These are phyloP conservation scores for Falco novaeseelandiae DNA, from an alignment of 2,797 vertebrate species.

Conservation along the genomic window DNA sequence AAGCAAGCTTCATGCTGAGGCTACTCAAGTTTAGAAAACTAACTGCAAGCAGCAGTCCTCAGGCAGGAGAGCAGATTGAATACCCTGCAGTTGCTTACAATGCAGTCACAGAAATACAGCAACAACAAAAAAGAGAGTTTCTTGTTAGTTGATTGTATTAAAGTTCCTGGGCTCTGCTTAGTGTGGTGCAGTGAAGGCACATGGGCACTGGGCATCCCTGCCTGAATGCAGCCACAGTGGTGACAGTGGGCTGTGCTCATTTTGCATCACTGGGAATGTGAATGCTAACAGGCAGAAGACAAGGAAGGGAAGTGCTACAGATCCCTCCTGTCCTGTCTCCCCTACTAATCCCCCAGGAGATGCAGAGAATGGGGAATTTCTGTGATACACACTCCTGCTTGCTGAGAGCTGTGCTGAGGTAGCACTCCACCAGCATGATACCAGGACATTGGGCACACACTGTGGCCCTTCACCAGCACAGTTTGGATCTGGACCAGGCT, in stretches of 20 bases:
- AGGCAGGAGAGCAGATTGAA: neutral
- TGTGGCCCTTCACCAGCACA: neutral
- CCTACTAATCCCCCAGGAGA: neutral
- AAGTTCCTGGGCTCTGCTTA: neutral
- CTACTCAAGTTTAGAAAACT: neutral
- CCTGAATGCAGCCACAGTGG: neutral
- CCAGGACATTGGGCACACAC: neutral
- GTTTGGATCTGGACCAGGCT: neutral
- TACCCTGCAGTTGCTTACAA: neutral
- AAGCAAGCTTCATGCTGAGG: neutral
- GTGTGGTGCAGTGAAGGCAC: neutral
- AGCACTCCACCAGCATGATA: rapidly evolving
- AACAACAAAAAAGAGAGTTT: neutral
- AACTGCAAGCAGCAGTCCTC: neutral
- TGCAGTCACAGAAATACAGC: neutral
- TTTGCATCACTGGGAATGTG: neutral
- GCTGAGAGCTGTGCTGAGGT: neutral
- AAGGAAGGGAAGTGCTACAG: neutral
- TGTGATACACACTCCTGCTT: neutral
- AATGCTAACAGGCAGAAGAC: neutral
- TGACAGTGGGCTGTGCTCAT: neutral
- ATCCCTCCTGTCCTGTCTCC: neutral
- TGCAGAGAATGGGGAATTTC: neutral
- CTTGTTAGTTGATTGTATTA: neutral
- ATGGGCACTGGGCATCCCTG: neutral